These are phyloP conservation scores for Acleris laterana DNA, from an alignment of 2,888 invertebrate species.

Conservation along the genomic window DNA sequence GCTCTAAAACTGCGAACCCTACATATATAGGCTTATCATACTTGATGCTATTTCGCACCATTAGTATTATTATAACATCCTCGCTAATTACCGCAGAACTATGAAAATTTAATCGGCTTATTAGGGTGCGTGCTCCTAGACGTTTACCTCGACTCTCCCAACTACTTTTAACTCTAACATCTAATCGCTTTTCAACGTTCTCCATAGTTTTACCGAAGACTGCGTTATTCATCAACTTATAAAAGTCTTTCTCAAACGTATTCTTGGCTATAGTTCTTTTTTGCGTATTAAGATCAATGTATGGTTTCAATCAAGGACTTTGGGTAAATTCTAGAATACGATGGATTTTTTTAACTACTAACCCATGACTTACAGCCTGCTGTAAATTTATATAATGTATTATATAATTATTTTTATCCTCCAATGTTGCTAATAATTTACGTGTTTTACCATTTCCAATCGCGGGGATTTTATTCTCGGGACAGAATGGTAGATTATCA, in stretches of 20 bases:
- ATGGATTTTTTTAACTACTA: conserved; percentile 33
- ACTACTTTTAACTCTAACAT: conserved; percentile 3
- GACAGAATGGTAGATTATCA: conserved; percentile 33
- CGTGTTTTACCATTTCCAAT: conserved; percentile 5
- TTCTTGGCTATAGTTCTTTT: conserved; percentile 3
- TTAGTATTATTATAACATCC: no score
- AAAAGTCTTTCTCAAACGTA: conserved; percentile 33
- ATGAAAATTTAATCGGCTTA: no score
- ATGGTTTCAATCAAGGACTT: conserved; percentile 6
- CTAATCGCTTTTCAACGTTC: conserved; percentile 14
- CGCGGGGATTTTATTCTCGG: conserved; percentile 15
- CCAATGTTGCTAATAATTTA: conserved; percentile 23
- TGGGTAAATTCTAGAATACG: conserved; percentile 23
- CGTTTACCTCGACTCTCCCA: no score
- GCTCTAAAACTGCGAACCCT: no score
- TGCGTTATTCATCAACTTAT: conserved; percentile 32
- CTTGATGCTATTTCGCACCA: no score
- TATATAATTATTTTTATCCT: conserved; percentile 27
- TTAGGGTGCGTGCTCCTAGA: no score
- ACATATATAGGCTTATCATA: no score
- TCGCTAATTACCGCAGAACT: no score
- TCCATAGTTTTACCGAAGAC: conserved; percentile 34
- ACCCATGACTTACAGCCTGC: conserved; percentile 20
- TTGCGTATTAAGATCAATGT: conserved; percentile 37
- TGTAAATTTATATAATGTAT: conserved; percentile 36